Conservation (phyloP, 2,797 vertebrate genomes). For the Amazonetta brasiliensis region DNA sequence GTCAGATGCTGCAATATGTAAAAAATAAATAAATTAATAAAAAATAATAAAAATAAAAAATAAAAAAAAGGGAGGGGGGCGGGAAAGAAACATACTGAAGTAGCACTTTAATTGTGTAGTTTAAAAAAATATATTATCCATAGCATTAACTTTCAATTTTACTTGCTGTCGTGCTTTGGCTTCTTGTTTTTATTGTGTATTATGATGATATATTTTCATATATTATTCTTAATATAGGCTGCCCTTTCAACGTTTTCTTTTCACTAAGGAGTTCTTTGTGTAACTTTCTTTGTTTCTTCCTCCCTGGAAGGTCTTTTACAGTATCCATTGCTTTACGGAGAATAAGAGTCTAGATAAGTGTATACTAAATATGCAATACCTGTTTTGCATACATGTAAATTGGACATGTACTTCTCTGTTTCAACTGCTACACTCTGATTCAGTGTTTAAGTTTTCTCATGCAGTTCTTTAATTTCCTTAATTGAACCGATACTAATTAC, state of each 20-base stretch:
- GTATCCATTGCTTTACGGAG: background rate
- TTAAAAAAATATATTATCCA: background rate
- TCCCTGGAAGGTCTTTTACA: background rate
- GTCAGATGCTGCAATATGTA: background rate
- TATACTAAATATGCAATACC: background rate
- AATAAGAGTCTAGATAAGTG: background rate
- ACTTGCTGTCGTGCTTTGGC: background rate
- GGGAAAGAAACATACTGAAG: background rate
- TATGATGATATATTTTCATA: background rate
- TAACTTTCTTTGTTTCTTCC: background rate
- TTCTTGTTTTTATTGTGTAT: background rate
- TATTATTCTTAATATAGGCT: background rate
- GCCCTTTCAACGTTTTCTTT: background rate
- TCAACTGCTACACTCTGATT: background rate
- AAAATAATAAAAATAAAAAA: background rate
- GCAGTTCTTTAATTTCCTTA: background rate
- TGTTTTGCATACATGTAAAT: background rate
- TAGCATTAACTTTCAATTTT: background rate
- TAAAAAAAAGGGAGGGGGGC: background rate
- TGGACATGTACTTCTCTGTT: background rate
- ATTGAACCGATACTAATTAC: background rate
- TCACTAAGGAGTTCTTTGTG: background rate
- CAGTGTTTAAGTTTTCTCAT: background rate
- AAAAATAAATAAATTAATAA: too few species aligned
- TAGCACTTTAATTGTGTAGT: background rate